Percentiles rank a stretch among this genome's conserved stretches.
phyloP scores from a whole-genome alignment of 1,140 invertebrate genomes.

The Bilobella aurantiaca region DNA sequence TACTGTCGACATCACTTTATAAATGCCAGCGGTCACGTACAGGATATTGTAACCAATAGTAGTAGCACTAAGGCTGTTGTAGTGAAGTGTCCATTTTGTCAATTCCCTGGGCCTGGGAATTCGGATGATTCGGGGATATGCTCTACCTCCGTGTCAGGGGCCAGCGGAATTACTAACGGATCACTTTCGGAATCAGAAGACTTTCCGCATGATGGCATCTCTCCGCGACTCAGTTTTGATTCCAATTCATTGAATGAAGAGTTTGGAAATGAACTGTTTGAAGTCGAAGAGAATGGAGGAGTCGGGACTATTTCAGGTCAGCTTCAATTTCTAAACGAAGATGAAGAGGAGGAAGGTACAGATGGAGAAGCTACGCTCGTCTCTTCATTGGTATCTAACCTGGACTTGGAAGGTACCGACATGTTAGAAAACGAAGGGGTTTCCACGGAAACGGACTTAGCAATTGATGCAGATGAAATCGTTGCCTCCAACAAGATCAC shows the following conservation, averaged over 20 bases:
- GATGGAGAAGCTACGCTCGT: conserved; percentile 10
- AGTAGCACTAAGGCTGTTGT: neutral
- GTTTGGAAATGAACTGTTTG: conserved; percentile 1
- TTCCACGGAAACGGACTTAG: conserved; percentile 22
- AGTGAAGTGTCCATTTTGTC: neutral
- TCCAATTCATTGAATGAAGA: conserved; percentile 16
- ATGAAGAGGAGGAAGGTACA: neutral
- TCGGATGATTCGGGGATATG: conserved; percentile 31
- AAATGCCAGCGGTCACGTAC: neutral
- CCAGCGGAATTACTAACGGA: conserved; percentile 21
- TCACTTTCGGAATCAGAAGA: conserved; percentile 24
- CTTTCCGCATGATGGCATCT: conserved; percentile 11
- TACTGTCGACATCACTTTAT: conserved; percentile 5
- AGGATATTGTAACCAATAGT: neutral
- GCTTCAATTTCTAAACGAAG: neutral
- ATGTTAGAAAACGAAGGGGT: conserved; percentile 9
- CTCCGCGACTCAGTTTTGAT: conserved; percentile 27
- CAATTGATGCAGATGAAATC: neutral
- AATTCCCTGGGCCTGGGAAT: conserved; percentile 7
- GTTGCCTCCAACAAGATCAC: neutral
- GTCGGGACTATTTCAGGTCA: neutral
- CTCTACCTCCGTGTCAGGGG: conserved; percentile 14
- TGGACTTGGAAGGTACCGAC: neutral
- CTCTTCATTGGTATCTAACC: conserved; percentile 3
- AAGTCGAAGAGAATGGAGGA: neutral